Evolutionary conservation across 2,113 vertebrate genomes (phyloP), one percentile per base, ranked within the genome.

Genomic region (Odontophorus gujanensis): DNA sequence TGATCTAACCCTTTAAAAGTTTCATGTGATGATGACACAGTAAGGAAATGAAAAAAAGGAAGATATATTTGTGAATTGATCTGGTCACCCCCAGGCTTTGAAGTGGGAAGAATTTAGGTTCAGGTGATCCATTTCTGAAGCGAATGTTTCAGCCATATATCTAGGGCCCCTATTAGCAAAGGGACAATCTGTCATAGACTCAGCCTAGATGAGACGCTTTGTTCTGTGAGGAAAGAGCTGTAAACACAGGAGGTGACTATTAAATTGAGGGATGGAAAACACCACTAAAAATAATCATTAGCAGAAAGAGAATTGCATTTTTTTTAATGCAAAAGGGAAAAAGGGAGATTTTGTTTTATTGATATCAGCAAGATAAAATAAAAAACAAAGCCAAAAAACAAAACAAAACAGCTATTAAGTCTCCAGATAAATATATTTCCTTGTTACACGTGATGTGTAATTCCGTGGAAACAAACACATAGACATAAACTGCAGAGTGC

Each of bases 21-120:
- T 96, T 96, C 93, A 94, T 72, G 69, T 97, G 94, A 95, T 84
- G 81, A 34, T 97, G 94, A 96, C 91, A 95, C 66, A 83, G 75
- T 68, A 81, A 92, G 88, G 95, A 96, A 95, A 93, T 96, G 76
- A 94, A 95, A 95, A 59, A 95, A 91, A 88, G 92, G 76, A 89
- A 78, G 85, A 90, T 90, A 34, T 91, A 84, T 94, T 93, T 96
- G 86, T 89, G 76, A 94, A 73, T 59, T 89, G 88, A 71, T 96
- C 92, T 93, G 86, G 87, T 93, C 89, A 81, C 86, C 92, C 78
- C 71, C 65, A 57, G 77, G 76, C 85, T 97, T 94, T 95, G 93
- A 91, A 96, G 94, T 93, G 95, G 91, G 84, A 82, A 91, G 89
- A 93, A 79, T 55, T 67, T 92, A 86, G 62, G 84, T 95, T 88